phyloP scores from a whole-genome alignment of 2,888 invertebrate species.

The Cosmia trapezina region DNA sequence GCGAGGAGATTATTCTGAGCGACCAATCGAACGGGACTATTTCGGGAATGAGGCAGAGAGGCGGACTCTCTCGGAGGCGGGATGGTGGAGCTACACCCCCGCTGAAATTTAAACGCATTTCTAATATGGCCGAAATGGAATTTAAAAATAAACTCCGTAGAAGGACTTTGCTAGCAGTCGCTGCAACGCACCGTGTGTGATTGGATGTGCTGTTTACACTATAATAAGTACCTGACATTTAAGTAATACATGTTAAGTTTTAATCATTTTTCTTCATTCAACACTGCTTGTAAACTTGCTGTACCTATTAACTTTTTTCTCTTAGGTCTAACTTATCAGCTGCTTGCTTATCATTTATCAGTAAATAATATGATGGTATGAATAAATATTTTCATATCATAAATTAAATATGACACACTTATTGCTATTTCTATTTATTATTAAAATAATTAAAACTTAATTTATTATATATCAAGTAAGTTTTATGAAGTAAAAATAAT shows the following conservation, averaged over 20 bases:
- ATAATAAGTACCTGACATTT: constrained; percentile 25
- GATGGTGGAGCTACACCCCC: constrained; percentile 71
- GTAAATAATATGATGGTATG: not conserved
- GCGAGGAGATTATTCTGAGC: constrained; percentile 78
- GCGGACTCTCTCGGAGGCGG: constrained; percentile 81
- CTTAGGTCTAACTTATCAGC: not conserved
- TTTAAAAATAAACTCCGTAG: constrained; percentile 63
- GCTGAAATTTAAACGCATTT: constrained; percentile 72
- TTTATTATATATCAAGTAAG: not conserved
- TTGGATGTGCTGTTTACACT: not conserved
- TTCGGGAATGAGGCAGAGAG: constrained; percentile 80
- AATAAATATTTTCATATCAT: not conserved
- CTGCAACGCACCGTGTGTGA: not conserved
- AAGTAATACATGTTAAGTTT: constrained; percentile 3
- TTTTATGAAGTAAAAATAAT: not conserved
- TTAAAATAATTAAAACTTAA: not conserved
- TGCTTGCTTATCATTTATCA: no score
- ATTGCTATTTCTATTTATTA: not conserved
- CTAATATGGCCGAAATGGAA: constrained; percentile 70
- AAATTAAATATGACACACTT: not conserved
- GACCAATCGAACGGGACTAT: constrained; percentile 84
- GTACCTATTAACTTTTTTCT: not conserved
- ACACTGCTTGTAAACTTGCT: not conserved
- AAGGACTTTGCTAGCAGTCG: constrained; percentile 19
- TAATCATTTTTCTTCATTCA: not conserved